A percentile compares a stretch with the other conserved stretches of the same genome.
Evolutionary conservation across 2,113 vertebrate species (phyloP).

Genomic region (Corythaixoides concolor): DNA sequence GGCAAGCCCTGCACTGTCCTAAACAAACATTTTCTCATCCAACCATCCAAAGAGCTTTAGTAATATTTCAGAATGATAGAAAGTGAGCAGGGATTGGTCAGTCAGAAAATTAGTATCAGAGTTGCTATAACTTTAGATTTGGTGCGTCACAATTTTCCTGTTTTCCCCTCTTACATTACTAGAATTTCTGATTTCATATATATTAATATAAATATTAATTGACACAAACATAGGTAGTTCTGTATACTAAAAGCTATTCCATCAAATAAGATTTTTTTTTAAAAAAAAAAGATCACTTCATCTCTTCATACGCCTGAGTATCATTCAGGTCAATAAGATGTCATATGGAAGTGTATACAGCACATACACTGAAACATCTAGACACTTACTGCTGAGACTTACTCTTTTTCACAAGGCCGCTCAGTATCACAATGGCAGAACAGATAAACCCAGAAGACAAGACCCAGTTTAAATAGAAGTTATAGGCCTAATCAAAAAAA

Average conservation of each 20-base stretch:
- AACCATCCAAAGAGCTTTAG: not conserved
- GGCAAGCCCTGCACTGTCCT: not conserved
- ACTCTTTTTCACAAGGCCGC: not conserved
- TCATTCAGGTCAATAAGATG: not conserved
- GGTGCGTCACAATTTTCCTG: not conserved
- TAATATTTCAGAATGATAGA: not conserved
- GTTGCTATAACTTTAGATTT: not conserved
- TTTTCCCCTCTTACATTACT: not conserved
- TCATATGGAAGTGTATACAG: not conserved
- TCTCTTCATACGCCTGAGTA: not conserved
- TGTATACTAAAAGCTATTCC: not conserved
- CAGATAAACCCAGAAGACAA: not conserved
- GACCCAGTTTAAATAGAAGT: not conserved
- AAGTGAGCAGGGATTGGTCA: not conserved
- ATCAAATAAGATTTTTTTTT: not conserved
- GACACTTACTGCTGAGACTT: not conserved
- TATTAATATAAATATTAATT: not conserved
- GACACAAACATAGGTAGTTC: not conserved
- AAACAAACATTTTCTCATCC: not conserved
- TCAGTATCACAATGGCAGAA: not conserved
- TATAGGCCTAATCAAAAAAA: not conserved
- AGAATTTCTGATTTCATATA: not conserved
- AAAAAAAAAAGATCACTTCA: not conserved
- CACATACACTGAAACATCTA: not conserved
- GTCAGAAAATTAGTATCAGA: not conserved